Evolutionary conservation across 2,797 vertebrate species (phyloP).

Genomic region (Molossus molossus): DNA sequence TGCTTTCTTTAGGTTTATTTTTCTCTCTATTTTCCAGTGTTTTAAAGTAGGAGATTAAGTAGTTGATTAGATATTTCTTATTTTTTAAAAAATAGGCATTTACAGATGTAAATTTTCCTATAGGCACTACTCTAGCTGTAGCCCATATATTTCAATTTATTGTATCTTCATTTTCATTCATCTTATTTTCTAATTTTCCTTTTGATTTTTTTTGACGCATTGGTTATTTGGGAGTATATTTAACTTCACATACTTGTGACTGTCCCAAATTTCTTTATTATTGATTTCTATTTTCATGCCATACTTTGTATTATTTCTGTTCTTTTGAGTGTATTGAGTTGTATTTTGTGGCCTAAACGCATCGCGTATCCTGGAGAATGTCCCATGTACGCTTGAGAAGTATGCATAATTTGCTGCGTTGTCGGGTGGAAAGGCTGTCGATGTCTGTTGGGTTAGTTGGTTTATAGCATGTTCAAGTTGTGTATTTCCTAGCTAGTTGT

Average conservation of each 20-base stretch:
- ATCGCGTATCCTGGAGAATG: background rate
- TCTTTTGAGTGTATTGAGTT: background rate
- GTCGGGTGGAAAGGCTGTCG: background rate
- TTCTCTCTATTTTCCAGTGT: background rate
- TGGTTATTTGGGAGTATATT: background rate
- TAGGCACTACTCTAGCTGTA: background rate
- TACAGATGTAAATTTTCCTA: background rate
- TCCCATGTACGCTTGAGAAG: background rate
- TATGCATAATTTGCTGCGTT: background rate
- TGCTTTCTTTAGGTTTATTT: background rate
- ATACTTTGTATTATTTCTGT: background rate
- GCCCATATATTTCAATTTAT: background rate
- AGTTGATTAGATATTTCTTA: background rate
- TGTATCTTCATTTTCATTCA: background rate
- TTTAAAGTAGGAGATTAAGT: background rate
- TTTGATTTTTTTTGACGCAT: background rate
- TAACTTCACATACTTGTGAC: background rate
- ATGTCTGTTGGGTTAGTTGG: background rate
- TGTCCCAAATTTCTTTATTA: background rate
- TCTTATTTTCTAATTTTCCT: constrained; percentile 1
- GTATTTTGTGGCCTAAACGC: background rate
- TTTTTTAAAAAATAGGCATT: background rate
- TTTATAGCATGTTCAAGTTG: background rate
- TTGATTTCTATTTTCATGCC: constrained; percentile 11
- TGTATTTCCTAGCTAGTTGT: background rate